A percentile compares a stretch with the other conserved stretches of the same genome.
Evolutionary conservation across 1,140 invertebrate genomes (phyloP).

Genomic region (Spodoptera frugiperda): DNA sequence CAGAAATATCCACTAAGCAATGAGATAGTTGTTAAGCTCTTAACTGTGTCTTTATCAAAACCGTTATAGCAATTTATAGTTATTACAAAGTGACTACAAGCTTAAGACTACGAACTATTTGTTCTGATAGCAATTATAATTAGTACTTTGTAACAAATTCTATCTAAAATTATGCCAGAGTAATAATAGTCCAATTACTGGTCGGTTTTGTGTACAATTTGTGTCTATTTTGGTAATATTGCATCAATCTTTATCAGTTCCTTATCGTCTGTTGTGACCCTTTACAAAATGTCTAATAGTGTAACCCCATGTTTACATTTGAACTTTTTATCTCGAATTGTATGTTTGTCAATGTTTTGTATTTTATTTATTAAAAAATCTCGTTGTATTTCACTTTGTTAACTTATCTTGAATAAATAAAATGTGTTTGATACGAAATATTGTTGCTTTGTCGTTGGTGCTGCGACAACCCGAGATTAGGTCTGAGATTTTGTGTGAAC

Average conservation of each 20-base stretch:
- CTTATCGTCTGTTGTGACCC: constrained; percentile 55
- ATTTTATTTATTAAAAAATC: neutral
- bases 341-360: neutral
- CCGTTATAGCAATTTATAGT: neutral
- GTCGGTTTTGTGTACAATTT: constrained; percentile 1
- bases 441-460: too few relatives aligned
- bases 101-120: neutral
- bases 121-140: constrained; percentile 17
- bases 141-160: constrained; percentile 15
- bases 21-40: neutral
- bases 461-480: too few relatives aligned
- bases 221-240: constrained; percentile 45
- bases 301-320: constrained; percentile 27
- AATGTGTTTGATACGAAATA: neutral
- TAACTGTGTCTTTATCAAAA: constrained; percentile 1
- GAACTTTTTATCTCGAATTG: constrained; percentile 15
- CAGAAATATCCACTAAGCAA: too few relatives aligned
- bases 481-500: too few relatives aligned
- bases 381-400: neutral
- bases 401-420: constrained; percentile 2
- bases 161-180: constrained; percentile 13
- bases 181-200: constrained; percentile 18
- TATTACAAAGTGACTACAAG: neutral
- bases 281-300: constrained; percentile 42
- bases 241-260: constrained; percentile 45